Conservation (phyloP, 1,140 invertebrate species). For the Pentalonia nigronervosa region DNA sequence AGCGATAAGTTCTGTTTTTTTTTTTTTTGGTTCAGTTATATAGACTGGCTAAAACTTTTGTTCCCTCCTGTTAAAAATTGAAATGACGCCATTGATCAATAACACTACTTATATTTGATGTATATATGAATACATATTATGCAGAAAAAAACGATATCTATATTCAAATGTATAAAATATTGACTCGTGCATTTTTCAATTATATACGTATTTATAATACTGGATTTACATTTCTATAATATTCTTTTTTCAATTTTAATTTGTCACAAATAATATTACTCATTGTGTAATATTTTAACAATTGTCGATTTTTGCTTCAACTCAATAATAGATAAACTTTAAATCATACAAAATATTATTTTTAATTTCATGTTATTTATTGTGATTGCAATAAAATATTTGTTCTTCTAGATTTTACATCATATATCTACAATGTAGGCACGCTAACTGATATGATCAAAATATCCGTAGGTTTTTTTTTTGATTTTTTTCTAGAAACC, state of each 20-base stretch:
- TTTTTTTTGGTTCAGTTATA: too few species aligned
- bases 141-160: neutral
- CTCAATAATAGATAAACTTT: neutral
- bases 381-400: neutral
- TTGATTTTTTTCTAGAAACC: neutral
- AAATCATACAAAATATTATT: neutral
- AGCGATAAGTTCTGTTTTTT: too few species aligned
- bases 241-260: neutral
- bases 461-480: neutral
- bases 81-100: too few species aligned
- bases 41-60: too few species aligned
- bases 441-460: neutral
- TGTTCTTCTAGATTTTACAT: neutral
- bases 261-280: neutral
- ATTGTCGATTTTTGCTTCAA: neutral
- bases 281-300: neutral
- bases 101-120: neutral
- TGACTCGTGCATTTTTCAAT: neutral
- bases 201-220: neutral
- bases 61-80: too few species aligned
- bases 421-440: neutral
- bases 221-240: neutral
- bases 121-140: neutral
- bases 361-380: conserved; percentile 9
- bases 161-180: neutral